These are phyloP conservation scores for Alauda arvensis DNA, from an alignment of 2,797 vertebrate species.

Conservation along the genomic window DNA sequence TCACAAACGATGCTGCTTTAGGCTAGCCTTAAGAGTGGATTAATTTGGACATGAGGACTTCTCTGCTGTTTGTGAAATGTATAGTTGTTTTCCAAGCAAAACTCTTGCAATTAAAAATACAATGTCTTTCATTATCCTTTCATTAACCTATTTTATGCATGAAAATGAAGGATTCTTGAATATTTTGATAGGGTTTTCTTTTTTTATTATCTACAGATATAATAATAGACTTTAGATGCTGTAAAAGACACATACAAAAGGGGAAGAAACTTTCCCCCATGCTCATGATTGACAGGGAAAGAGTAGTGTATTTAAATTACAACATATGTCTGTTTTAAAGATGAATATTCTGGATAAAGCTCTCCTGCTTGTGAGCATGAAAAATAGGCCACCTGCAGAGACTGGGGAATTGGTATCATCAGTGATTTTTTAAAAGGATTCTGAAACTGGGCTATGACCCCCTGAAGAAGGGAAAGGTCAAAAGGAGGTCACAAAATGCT, in stretches of 20 bases:
- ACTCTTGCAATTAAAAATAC: background rate
- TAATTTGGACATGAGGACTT: background rate
- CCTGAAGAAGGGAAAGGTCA: background rate
- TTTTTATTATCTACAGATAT: background rate
- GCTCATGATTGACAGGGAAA: background rate
- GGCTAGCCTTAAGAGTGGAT: background rate
- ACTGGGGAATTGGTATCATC: background rate
- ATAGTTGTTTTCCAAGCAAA: background rate
- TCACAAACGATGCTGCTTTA: background rate
- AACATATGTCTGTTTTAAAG: background rate
- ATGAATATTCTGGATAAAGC: background rate
- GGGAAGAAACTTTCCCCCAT: fast-evolving
- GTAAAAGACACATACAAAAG: background rate
- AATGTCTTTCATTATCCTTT: background rate
- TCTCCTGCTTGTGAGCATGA: background rate
- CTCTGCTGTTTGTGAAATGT: background rate
- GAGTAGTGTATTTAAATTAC: background rate
- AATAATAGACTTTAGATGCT: background rate
- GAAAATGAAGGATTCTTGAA: background rate
- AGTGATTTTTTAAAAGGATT: background rate
- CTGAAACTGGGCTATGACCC: background rate
- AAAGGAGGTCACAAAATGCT: background rate
- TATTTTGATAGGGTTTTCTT: background rate
- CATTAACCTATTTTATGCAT: background rate
- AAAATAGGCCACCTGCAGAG: background rate